Base-by-base conservation (phyloP, 1,140 invertebrate genomes). In the Drosophila ficusphila region DNA sequence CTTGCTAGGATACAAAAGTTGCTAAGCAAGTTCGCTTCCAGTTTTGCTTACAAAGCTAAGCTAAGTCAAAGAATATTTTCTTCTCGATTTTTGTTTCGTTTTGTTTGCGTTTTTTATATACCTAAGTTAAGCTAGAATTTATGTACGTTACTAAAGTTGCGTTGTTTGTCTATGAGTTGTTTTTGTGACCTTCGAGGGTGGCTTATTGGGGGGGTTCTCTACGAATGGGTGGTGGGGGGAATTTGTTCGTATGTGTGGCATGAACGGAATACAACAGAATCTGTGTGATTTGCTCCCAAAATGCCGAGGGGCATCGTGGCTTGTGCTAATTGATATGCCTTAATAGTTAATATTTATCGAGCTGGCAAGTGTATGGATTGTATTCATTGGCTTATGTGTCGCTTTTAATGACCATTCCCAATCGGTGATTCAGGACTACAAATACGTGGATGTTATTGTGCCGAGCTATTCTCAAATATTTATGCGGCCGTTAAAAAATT, bases 1-100 rank as follows among this genome's bases (percentile, higher is more conserved):
- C 60, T 79, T 79, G 75, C 64, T 57, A 48, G 39, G 56, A 41
- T 69, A 61, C 42, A 61, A 73, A 52, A 85, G 61, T 61, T 61
- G 51, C 46, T 38, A 49, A 60, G 51, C 53, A 60, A 58, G 44
- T 56, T 44, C 56, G 53, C 47, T 64, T 53, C 38, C 67, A 57
- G 54, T 51, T 52, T 62, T 57, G 42, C 76, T 79, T 79, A 79
- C 48, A 60, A 42, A 75, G 36, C 62, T 83, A 83, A 83, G 70
- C 75, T 83, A 83, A 46, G 49, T 56, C 54, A 72, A 69, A 29
- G 46, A 67, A 69, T 52, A 61, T 64, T 61, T 64, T 64, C 60
- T 64, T 64, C 60, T 54, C 60, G 56, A 67, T 65, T 65, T 52
- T 65, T 79, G 44, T 71, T 31, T 58, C 42, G 9, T 51, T 74